These are phyloP conservation scores for Athene noctua DNA, from an alignment of 2,113 vertebrate species.

Conservation along the genomic window DNA sequence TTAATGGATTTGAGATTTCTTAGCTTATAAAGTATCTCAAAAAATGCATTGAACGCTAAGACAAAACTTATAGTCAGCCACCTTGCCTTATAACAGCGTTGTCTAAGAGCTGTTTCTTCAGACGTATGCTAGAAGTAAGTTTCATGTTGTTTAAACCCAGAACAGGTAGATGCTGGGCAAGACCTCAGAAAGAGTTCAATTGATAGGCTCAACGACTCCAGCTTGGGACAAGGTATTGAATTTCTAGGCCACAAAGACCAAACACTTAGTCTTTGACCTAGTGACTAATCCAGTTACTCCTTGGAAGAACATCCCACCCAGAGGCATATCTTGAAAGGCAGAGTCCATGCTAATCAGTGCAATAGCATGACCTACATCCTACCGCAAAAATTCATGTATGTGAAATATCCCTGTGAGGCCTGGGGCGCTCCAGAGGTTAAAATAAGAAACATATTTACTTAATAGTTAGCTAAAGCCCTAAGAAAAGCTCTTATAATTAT, in stretches of 20 bases:
- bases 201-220: not conserved
- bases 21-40: not conserved
- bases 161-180: not conserved
- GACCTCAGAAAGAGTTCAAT: not conserved
- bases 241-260: not conserved
- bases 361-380: slow-evolving; percentile 51
- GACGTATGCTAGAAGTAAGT: not conserved
- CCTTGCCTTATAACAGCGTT: not conserved
- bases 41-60: not conserved
- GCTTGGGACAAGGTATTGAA: not conserved
- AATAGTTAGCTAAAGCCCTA: slow-evolving; percentile 48
- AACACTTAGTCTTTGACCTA: slow-evolving; percentile 46
- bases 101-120: not conserved
- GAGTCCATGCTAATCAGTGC: slow-evolving; percentile 39
- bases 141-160: not conserved
- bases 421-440: slow-evolving; percentile 63
- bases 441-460: slow-evolving; percentile 61
- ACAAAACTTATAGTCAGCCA: not conserved
- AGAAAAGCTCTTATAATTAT: slow-evolving; percentile 49
- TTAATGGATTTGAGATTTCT: slow-evolving; percentile 39
- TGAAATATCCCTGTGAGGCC: slow-evolving; percentile 16
- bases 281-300: slow-evolving; percentile 53
- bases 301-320: slow-evolving; percentile 40
- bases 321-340: slow-evolving; percentile 46
- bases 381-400: slow-evolving; percentile 30